Base-by-base conservation (phyloP, 2,113 vertebrate species). In the Mobula birostris region DNA sequence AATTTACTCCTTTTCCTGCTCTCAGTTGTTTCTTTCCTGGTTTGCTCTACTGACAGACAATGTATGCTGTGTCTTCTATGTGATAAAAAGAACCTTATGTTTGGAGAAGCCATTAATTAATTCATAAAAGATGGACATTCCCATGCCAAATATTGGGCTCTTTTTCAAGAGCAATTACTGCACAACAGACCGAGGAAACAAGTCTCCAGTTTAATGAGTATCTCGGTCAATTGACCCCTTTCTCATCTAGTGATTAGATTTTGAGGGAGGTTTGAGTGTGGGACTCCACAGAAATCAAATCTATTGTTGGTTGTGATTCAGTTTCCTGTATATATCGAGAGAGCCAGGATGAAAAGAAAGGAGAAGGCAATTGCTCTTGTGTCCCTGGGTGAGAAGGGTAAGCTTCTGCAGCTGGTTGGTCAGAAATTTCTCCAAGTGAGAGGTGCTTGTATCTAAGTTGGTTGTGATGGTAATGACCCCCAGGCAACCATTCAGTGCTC, bases 161-260 rank as follows among this genome's bases (percentile, higher is more conserved):
- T 63, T n/a, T 48, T 24, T 88, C 83, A 88, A 58, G 27, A 63
- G 83, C 61, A 88, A 88, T 88, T 88, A 87, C 83, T 87, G 56
- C 0, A 61, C 9, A 88, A 12, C 83, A 63, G 12, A n/a, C 83
- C 29, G 11, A 63, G 27, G 27, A 88, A 27, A 63, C 83, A 14
- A 14, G 58, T 63, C 83, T n/a, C 27, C 56, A 6, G 2, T 87
- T 63, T 88, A 63, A 88, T 63, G 83, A 88, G 58, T 29, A 61
- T 17, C 56, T 63, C 61, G 5, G 24, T 63, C 83, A n/a, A 17
- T 19, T 63, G 27, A 87, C 14, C 29, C 0, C 56, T n/a, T 61
- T 87, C 80, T n/a, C 58, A n/a, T 29, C 27, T 88, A 12, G 24
- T 88, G 58, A 63, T 88, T 88, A 63, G 83, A 61, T n/a, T 61